Evolutionary conservation across 2,797 vertebrate species (phyloP).

Genomic region (Enteromius thamalakanensis): DNA sequence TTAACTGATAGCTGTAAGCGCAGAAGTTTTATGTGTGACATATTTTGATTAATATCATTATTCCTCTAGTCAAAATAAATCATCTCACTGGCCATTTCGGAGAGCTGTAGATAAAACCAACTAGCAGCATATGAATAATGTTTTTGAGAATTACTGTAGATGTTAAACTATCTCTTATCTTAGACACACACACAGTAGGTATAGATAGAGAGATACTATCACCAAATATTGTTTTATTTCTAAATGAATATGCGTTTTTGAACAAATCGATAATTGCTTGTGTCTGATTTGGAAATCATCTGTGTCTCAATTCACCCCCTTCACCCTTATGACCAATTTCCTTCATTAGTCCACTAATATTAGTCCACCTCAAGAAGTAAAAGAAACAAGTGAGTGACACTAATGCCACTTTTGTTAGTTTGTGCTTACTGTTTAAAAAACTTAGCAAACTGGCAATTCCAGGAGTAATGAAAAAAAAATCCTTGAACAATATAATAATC

Average conservation of each 20-base stretch:
- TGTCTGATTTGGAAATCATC: too few relatives aligned
- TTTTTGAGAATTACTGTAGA: background rate
- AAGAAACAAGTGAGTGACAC: too few relatives aligned
- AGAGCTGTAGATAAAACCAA: background rate
- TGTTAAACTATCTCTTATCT: background rate
- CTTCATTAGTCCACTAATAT: too few relatives aligned
- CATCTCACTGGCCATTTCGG: background rate
- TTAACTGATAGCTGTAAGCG: background rate
- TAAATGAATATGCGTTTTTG: background rate
- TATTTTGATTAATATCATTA: background rate
- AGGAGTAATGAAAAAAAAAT: background rate
- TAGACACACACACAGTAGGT: background rate
- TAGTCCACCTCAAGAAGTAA: too few relatives aligned
- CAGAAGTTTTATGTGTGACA: background rate
- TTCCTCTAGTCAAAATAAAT: background rate
- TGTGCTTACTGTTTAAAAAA: background rate
- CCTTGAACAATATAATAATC: background rate
- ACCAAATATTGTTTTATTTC: background rate
- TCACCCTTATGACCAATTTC: too few relatives aligned
- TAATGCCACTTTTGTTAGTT: too few relatives aligned
- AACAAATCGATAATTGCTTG: background rate
- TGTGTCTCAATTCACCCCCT: too few relatives aligned
- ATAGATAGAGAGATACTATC: background rate
- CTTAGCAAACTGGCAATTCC: background rate
- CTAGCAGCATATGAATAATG: background rate